These are phyloP conservation scores for Cydia strobilella DNA, from an alignment of 1,140 invertebrate genomes.

Conservation along the genomic window DNA sequence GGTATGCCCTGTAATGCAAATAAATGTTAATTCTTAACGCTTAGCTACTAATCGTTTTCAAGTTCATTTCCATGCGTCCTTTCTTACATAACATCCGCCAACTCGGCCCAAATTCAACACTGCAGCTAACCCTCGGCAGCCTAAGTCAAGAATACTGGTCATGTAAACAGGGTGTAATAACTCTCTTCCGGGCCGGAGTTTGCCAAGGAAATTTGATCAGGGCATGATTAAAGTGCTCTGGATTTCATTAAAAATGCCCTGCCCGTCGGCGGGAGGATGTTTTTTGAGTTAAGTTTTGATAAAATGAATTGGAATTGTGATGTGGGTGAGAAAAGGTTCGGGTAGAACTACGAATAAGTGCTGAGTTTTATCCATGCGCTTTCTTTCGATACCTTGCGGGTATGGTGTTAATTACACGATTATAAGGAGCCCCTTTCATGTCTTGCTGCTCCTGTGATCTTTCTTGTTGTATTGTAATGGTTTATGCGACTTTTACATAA, in stretches of 20 bases:
- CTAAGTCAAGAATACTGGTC: conserved; percentile 11
- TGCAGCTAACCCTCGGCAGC: not conserved
- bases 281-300: conserved; percentile 12
- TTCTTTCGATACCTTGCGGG: too few relatives aligned
- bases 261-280: not conserved
- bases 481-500: too few relatives aligned
- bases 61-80: not conserved
- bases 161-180: conserved; percentile 19
- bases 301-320: conserved; percentile 5
- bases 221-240: conserved; percentile 4
- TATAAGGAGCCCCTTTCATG: too few relatives aligned
- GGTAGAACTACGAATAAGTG: too few relatives aligned
- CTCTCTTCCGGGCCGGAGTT: conserved; percentile 6
- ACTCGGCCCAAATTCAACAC: not conserved
- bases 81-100: not conserved
- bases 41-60: not conserved
- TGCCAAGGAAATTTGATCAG: conserved; percentile 18
- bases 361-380: too few relatives aligned
- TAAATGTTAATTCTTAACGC: too few relatives aligned
- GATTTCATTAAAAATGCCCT: conserved; percentile 7
- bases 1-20: too few relatives aligned
- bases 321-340: not conserved
- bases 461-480: too few relatives aligned
- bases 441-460: too few relatives aligned
- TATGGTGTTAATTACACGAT: too few relatives aligned